Conservation (phyloP, 2,113 vertebrate genomes). For the Muntiacus reevesi region DNA sequence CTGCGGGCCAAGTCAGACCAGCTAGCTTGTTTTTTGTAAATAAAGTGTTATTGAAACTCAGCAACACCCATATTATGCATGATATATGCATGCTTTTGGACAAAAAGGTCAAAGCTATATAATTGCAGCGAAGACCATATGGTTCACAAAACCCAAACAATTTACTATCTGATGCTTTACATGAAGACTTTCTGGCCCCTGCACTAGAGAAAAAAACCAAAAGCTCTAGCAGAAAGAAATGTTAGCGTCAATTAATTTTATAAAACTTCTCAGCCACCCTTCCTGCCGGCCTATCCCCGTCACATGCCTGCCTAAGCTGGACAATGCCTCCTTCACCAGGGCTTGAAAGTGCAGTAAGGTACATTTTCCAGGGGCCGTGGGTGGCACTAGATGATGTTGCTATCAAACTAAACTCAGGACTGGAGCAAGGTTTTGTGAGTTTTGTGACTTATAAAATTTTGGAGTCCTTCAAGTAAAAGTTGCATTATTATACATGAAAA, state of each 20-base stretch:
- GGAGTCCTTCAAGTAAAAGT: background rate
- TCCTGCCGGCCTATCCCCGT: fast-evolving
- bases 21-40: background rate
- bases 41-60: background rate
- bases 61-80: background rate
- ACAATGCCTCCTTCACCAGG: background rate
- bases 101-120: background rate
- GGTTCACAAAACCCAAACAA: background rate
- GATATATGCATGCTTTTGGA: background rate
- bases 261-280: background rate
- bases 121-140: background rate
- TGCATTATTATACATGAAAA: background rate
- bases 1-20: background rate
- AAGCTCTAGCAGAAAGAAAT: background rate
- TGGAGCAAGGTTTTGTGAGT: background rate
- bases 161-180: background rate
- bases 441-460: background rate
- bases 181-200: background rate
- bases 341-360: background rate
- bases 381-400: background rate
- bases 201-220: background rate
- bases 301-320: background rate
- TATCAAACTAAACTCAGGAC: background rate
- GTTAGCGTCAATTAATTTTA: fast-evolving
- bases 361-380: background rate